Conservation (phyloP, 1,140 invertebrate species). For the Trigoniulus corallinus region DNA sequence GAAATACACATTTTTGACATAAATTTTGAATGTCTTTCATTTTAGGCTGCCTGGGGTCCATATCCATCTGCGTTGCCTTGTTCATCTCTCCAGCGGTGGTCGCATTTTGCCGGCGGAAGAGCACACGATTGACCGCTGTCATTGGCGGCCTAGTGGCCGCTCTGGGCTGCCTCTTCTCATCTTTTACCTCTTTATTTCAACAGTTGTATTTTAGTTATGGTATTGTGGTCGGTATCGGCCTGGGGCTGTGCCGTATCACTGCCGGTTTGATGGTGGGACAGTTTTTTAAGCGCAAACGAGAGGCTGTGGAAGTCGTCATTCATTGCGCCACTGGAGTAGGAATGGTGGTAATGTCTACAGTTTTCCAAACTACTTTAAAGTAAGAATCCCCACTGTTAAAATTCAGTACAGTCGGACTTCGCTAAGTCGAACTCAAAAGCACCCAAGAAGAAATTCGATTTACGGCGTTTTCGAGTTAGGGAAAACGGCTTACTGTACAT, state of each 20-base stretch:
- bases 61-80: conserved; percentile 62
- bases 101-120: conserved; percentile 66
- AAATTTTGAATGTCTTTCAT: conserved; percentile 13
- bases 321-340: conserved; percentile 69
- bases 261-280: conserved; percentile 78
- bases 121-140: conserved; percentile 69
- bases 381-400: no score
- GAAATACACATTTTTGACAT: no score
- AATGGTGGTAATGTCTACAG: conserved; percentile 61
- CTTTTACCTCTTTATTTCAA: conserved; percentile 71
- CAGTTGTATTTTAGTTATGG: conserved; percentile 77
- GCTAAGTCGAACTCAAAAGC: no score
- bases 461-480: no score
- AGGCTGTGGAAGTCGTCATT: conserved; percentile 73
- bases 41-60: conserved; percentile 64
- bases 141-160: conserved; percentile 69
- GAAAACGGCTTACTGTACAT: no score
- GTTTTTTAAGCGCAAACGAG: conserved; percentile 67
- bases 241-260: conserved; percentile 63
- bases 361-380: conserved; percentile 42
- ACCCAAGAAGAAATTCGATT: no score
- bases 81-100: conserved; percentile 67
- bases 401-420: no score
- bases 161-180: conserved; percentile 67
- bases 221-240: conserved; percentile 48